Evolutionary conservation across 2,888 invertebrate genomes (phyloP).

Genomic region (Lampropteryx suffumata): DNA sequence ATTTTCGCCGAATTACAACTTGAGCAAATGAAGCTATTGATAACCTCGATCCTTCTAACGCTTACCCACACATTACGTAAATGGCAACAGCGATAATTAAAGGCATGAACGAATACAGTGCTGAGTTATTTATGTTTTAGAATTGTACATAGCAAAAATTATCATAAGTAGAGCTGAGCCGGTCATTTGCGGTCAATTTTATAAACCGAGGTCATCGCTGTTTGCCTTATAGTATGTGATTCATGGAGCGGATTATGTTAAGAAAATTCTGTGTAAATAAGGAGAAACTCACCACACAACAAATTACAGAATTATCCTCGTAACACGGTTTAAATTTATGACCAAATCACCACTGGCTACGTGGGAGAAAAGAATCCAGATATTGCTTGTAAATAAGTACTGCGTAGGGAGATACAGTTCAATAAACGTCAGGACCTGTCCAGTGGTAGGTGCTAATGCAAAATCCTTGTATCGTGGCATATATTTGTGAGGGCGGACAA

Average conservation of each 20-base stretch:
- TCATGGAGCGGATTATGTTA: slow-evolving; percentile 49
- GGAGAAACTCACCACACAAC: slow-evolving; percentile 9
- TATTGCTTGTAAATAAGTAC: slow-evolving; percentile 24
- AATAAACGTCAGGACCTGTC: slow-evolving; percentile 51
- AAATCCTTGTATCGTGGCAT: slow-evolving; percentile 63
- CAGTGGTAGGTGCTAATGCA: slow-evolving; percentile 63
- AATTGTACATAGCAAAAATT: slow-evolving; percentile 2
- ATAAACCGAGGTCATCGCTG: slow-evolving; percentile 48
- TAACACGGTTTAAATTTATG: slow-evolving; percentile 36
- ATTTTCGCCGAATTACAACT: slow-evolving; percentile 18
- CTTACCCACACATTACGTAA: slow-evolving; percentile 16
- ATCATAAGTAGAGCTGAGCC: slow-evolving; percentile 11
- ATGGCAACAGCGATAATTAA: slow-evolving; percentile 9
- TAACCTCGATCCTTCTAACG: slow-evolving; percentile 18
- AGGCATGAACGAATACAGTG: slow-evolving; percentile 4
- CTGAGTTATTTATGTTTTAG: neutral
- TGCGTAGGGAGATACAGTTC: slow-evolving; percentile 45
- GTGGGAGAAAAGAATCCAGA: slow-evolving; percentile 28
- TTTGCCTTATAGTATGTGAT: slow-evolving; percentile 54
- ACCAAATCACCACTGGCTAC: slow-evolving; percentile 30
- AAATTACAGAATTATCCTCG: neutral
- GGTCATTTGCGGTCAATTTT: slow-evolving; percentile 53
- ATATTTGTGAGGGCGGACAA: slow-evolving; percentile 62
- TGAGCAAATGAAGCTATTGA: slow-evolving; percentile 13
- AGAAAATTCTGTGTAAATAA: slow-evolving; percentile 31